Percentiles rank a stretch among this genome's conserved stretches.
These are phyloP conservation scores for Conistra vaccinii DNA, from an alignment of 2,888 invertebrate genomes.

Conservation along the genomic window DNA sequence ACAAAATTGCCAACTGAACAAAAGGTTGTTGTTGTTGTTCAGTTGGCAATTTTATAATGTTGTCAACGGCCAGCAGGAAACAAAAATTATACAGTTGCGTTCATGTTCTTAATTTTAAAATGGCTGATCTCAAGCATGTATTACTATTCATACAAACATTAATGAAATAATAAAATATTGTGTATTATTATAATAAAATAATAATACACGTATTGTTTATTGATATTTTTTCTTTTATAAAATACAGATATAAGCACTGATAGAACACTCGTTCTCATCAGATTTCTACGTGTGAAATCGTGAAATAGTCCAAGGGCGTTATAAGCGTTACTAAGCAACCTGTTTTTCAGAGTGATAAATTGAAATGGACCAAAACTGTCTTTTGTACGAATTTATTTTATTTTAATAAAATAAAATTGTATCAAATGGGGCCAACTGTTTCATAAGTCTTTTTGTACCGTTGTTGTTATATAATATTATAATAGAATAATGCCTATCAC, in stretches of 20 bases:
- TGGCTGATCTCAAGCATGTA: no score
- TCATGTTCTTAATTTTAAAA: constrained; percentile 24
- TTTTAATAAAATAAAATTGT: constrained; percentile 70
- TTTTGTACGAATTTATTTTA: constrained; percentile 85
- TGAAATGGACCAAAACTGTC: constrained; percentile 83
- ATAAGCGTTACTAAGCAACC: constrained; percentile 79
- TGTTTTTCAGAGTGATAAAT: constrained; percentile 69
- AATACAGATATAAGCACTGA: neutral
- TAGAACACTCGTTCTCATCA: neutral
- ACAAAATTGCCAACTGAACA: constrained; percentile 39
- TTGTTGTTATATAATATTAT: constrained; percentile 66
- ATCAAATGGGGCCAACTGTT: constrained; percentile 81
- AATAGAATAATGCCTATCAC: constrained; percentile 85
- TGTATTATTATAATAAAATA: no score
- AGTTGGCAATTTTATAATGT: no score
- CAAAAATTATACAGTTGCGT: constrained; percentile 37
- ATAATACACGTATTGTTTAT: no score
- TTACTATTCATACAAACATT: no score
- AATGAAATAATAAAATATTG: no score
- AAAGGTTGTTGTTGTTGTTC: no score
- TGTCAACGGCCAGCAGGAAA: neutral
- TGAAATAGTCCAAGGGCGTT: constrained; percentile 26
- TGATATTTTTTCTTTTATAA: no score
- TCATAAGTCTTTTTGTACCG: constrained; percentile 67
- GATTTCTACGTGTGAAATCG: neutral